These are phyloP conservation scores for Lontra canadensis DNA, from an alignment of 2,113 vertebrate species.

Conservation along the genomic window DNA sequence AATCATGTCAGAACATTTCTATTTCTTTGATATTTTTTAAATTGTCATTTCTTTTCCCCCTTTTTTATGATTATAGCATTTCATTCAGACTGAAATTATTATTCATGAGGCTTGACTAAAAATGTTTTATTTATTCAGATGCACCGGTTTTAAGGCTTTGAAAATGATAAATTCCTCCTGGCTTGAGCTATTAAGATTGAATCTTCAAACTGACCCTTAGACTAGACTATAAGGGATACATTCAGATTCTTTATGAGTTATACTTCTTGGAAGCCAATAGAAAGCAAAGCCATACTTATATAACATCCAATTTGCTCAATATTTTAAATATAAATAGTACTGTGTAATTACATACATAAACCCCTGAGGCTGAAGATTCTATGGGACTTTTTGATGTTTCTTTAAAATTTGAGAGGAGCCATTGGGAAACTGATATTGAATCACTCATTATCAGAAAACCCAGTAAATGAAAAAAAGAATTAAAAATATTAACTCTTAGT, in stretches of 20 bases:
- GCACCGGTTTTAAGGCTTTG: not conserved
- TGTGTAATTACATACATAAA: not conserved
- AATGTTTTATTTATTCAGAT: conserved; percentile 24
- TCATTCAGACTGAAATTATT: conserved; percentile 43
- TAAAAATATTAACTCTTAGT: not conserved
- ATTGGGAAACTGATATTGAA: not conserved
- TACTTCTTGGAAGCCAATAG: not conserved
- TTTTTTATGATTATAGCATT: not conserved
- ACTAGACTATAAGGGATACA: not conserved
- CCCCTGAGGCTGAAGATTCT: not conserved
- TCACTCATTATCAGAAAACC: not conserved
- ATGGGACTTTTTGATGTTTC: not conserved
- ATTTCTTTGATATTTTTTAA: not conserved
- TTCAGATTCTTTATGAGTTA: not conserved
- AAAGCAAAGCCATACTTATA: not conserved
- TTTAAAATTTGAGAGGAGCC: conserved; percentile 16
- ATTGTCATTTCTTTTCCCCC: not conserved
- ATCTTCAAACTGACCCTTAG: not conserved
- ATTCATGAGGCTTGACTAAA: not conserved
- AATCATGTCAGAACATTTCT: not conserved
- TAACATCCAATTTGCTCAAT: not conserved
- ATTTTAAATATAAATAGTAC: conserved; percentile 28
- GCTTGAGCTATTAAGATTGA: conserved; percentile 28
- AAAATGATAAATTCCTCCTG: not conserved
- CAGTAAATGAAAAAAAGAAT: not conserved